Evolutionary conservation across 1,140 invertebrate species (phyloP), one percentile per base, ranked within the genome.

Genomic region (Nasonia longicornis): DNA sequence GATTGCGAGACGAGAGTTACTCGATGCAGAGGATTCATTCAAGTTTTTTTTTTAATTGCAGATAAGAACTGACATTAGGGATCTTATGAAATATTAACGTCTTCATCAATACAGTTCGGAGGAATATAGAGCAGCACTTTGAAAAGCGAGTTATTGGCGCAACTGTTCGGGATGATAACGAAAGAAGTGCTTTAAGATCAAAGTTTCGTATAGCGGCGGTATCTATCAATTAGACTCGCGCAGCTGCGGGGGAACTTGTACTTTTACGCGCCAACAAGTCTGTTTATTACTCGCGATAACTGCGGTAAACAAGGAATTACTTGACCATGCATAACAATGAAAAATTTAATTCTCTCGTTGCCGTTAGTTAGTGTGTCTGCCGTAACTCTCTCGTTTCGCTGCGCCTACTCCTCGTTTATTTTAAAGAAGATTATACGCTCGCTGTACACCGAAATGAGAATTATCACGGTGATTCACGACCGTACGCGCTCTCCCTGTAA

Each of bases 231-330:
- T 76, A 76, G 35, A 66, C 58, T 12, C 14, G 6, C 14, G 29
- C 26, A 20, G 42, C 31, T 35, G 31, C 31, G 31, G 31, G 31
- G 4, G 31, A 35, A 35, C 31, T 35, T 42, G 11, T 74, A 20
- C 26, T 74, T 74, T 63, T 52, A 35, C 38, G 26, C 38, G 3
- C 22, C 58, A 66, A 66, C 58, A 76, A 63, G 26, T 76, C 58
- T 66, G 74, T 76, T 64, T 76, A 76, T 76, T 76, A 64, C 52
- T 76, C 58, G n/a, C 26, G 20, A 67, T 42, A 76, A 76, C 45
- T 63, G 35, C 29, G 74, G 52, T 76, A 64, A 66, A 58, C 74
- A 66, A 64, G 74, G n/a, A 76, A 66, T 76, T 64, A 76, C 58
- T 76, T 16, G 35, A 31, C 20, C 52, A n/a, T 66, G 31, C 74